These are phyloP conservation scores for Drosophila biarmipes DNA, from an alignment of 1,140 invertebrate species.

Conservation along the genomic window DNA sequence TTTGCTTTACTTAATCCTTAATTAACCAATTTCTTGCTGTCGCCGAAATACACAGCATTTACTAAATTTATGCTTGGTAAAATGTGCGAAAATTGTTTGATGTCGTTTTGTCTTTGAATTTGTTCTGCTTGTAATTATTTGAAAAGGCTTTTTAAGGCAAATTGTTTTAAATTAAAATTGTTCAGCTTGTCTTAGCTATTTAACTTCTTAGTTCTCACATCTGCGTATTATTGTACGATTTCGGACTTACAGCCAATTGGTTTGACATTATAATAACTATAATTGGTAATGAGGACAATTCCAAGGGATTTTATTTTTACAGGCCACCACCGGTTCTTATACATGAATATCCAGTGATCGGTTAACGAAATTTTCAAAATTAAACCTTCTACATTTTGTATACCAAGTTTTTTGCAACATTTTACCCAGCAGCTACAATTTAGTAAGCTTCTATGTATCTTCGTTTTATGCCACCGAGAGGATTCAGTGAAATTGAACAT, in stretches of 20 bases:
- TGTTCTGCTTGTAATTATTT: too few species aligned
- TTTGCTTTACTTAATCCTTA: neutral
- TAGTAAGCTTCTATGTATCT: slow-evolving; percentile 54
- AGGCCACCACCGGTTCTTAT: slow-evolving; percentile 61
- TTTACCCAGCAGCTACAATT: slow-evolving; percentile 72
- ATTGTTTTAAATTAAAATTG: neutral
- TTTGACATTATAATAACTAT: neutral
- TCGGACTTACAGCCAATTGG: slow-evolving; percentile 6
- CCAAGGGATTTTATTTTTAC: slow-evolving; percentile 20
- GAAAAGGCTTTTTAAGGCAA: too few species aligned
- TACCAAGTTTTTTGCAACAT: slow-evolving; percentile 59
- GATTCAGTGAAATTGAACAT: slow-evolving; percentile 30
- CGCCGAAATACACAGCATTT: slow-evolving; percentile 18
- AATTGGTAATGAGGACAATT: slow-evolving; percentile 1
- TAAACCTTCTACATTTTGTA: slow-evolving; percentile 30
- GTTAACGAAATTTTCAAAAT: slow-evolving; percentile 19
- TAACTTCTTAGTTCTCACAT: slow-evolving; percentile 45
- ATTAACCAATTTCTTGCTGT: neutral
- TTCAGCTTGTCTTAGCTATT: neutral
- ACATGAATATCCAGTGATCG: slow-evolving; percentile 6
- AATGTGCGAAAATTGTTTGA: slow-evolving; percentile 49
- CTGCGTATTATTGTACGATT: neutral
- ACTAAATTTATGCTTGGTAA: slow-evolving; percentile 61
- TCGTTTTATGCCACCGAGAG: slow-evolving; percentile 49
- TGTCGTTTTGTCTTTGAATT: neutral